Percentiles rank a stretch among this genome's conserved stretches.
phyloP scores from a whole-genome alignment of 1,140 invertebrate genomes.

The Leptopilina clavipes region DNA sequence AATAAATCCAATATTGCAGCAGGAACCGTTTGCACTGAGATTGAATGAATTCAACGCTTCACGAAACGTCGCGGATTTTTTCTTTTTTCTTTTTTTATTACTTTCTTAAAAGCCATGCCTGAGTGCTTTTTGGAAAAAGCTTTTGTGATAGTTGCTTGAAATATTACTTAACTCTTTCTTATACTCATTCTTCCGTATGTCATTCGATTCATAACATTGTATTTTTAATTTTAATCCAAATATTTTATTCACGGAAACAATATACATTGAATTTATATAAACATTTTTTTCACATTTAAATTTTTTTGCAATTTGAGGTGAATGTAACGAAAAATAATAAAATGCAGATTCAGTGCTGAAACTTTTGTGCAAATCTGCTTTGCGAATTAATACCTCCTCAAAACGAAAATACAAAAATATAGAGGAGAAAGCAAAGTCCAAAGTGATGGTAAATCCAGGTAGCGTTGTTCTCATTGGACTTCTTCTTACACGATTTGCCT shows the following conservation, averaged over 20 bases:
- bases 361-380: conserved; percentile 8
- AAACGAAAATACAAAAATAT: conserved; percentile 38
- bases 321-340: conserved; percentile 7
- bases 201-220: too few relatives aligned
- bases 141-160: neutral
- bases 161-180: neutral
- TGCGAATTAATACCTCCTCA: conserved; percentile 30
- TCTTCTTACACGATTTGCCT: conserved; percentile 30
- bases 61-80: conserved; percentile 35
- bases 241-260: too few relatives aligned
- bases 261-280: too few relatives aligned
- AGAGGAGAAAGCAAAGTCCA: conserved; percentile 37
- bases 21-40: conserved; percentile 21
- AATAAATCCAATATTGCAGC: conserved; percentile 73
- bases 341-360: neutral
- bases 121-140: conserved; percentile 16
- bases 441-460: conserved; percentile 43
- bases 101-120: conserved; percentile 32
- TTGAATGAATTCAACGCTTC: conserved; percentile 26
- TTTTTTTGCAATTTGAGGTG: neutral
- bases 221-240: too few relatives aligned
- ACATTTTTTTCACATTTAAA: too few relatives aligned
- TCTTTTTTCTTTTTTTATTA: conserved; percentile 34
- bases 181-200: neutral
- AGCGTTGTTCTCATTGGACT: conserved; percentile 31